phyloP scores from a whole-genome alignment of 2,888 invertebrate species.

The Caradrina kadenii region DNA sequence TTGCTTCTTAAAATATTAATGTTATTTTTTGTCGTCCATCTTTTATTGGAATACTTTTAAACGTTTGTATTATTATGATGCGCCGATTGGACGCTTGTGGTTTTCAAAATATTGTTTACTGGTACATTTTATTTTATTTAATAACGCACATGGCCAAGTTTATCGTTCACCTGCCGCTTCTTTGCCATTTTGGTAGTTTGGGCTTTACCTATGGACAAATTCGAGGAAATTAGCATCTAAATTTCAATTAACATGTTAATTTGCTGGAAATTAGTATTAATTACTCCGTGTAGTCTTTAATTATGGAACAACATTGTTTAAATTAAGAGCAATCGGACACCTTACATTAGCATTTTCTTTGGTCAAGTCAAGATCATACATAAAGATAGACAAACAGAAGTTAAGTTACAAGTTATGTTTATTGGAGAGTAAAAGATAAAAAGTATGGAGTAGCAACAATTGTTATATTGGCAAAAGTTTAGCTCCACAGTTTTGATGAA shows the following conservation, averaged over 20 bases:
- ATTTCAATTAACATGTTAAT: slow-evolving; percentile 22
- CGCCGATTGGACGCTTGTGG: slow-evolving; percentile 44
- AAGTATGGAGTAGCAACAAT: no score
- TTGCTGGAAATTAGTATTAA: background rate
- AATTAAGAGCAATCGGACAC: background rate
- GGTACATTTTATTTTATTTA: slow-evolving; percentile 1
- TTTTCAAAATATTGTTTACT: slow-evolving; percentile 38
- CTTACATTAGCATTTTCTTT: no score
- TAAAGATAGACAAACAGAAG: no score
- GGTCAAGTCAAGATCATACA: no score
- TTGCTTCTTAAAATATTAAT: slow-evolving; percentile 70
- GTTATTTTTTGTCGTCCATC: slow-evolving; percentile 67
- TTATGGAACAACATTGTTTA: background rate
- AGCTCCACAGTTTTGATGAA: no score
- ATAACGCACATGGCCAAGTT: slow-evolving; percentile 21
- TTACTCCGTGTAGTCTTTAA: no score
- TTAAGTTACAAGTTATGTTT: no score
- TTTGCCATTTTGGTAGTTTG: background rate
- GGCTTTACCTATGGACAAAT: slow-evolving; percentile 9
- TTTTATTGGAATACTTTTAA: slow-evolving; percentile 61
- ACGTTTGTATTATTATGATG: slow-evolving; percentile 54
- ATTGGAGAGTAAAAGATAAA: no score
- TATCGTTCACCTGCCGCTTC: slow-evolving; percentile 33
- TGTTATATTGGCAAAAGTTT: no score
- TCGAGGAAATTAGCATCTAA: slow-evolving; percentile 6